A percentile compares a stretch with the other conserved stretches of the same genome.
Evolutionary conservation across 2,797 vertebrate species (phyloP).

Genomic region (Sparus aurata): DNA sequence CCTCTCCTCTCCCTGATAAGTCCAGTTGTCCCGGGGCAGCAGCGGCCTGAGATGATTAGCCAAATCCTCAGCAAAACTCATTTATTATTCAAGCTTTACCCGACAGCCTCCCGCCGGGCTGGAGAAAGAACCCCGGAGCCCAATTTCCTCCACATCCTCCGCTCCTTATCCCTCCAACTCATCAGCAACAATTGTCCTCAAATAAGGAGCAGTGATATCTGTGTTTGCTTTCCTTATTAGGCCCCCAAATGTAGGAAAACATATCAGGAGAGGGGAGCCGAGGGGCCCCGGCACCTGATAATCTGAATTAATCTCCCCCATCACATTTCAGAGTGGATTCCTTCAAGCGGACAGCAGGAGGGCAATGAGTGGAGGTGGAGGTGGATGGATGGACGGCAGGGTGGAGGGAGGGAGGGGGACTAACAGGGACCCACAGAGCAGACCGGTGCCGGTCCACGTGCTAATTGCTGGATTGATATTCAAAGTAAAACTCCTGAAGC

Average conservation of each 20-base stretch:
- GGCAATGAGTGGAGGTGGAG: neutral
- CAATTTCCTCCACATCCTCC: constrained; percentile 76
- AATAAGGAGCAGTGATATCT: constrained; percentile 62
- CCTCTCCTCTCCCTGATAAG: constrained; percentile 73
- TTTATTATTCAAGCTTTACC: constrained; percentile 84
- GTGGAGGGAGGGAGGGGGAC: neutral
- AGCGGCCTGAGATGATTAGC: constrained; percentile 82
- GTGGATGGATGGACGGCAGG: constrained; percentile 5
- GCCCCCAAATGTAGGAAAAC: constrained; percentile 72
- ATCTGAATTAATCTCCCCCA: constrained; percentile 86
- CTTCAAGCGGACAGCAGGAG: constrained; percentile 57
- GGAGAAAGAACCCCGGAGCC: constrained; percentile 69
- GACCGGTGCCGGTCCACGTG: constrained; percentile 36
- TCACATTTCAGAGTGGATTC: constrained; percentile 68
- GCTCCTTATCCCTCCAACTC: constrained; percentile 78
- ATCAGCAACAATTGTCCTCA: constrained; percentile 75
- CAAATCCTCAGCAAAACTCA: constrained; percentile 84
- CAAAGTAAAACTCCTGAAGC: constrained; percentile 59
- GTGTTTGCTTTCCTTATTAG: constrained; percentile 82
- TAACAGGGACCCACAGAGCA: constrained; percentile 25
- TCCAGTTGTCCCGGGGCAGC: constrained; percentile 77
- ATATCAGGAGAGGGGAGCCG: constrained; percentile 45
- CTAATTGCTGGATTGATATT: constrained; percentile 79
- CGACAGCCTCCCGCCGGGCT: constrained; percentile 78
- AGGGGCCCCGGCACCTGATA: constrained; percentile 75